Evolutionary conservation across 2,113 vertebrate genomes (phyloP).

Genomic region (Clupea harengus): DNA sequence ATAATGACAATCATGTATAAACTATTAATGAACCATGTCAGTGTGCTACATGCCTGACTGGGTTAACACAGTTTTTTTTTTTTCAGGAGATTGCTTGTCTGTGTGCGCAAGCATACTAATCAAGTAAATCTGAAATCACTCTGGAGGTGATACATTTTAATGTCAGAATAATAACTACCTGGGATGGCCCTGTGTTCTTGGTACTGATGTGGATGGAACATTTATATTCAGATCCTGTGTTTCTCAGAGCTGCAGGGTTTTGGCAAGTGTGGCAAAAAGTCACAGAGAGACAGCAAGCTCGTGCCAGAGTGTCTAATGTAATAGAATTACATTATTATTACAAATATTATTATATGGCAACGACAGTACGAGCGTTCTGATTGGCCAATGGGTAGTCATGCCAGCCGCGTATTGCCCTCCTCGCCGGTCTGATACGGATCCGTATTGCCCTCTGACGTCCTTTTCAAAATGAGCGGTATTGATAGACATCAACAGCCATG

Average conservation of each 20-base stretch:
- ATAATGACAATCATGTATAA: background rate
- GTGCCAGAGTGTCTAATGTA: background rate
- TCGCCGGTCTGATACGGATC: too few relatives aligned
- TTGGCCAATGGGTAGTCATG: too few relatives aligned
- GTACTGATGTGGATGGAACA: background rate
- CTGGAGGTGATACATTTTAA: background rate
- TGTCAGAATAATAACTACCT: background rate
- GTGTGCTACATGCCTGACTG: background rate
- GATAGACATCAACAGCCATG: too few relatives aligned
- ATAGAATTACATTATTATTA: too few relatives aligned
- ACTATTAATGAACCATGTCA: background rate
- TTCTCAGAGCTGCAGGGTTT: background rate
- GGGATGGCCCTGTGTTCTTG: background rate
- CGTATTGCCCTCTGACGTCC: too few relatives aligned
- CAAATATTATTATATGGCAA: too few relatives aligned
- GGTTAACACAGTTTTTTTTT: background rate
- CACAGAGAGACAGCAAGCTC: background rate
- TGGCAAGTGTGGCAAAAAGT: background rate
- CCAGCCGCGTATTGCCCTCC: too few relatives aligned
- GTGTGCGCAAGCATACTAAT: background rate
- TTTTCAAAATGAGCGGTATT: too few relatives aligned
- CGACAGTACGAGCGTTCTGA: too few relatives aligned
- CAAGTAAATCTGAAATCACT: background rate
- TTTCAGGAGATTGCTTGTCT: background rate
- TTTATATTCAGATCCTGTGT: background rate